Evolutionary conservation across 1,140 invertebrate species (phyloP).

Genomic region (Musca vetustissima): DNA sequence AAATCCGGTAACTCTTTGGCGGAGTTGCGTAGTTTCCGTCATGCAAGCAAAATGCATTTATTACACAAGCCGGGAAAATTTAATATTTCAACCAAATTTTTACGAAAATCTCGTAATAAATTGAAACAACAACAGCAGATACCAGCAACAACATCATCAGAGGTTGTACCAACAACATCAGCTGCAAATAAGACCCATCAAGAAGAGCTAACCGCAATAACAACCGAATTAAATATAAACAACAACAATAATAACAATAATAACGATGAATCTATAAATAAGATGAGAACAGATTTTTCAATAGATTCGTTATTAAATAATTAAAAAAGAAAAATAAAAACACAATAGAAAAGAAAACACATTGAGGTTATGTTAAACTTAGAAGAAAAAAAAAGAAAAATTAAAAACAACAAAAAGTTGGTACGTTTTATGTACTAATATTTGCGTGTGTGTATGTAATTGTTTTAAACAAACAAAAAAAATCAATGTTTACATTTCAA

Average conservation of each 20-base stretch:
- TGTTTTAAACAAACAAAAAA: too few relatives aligned
- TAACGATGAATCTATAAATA: conserved; percentile 51
- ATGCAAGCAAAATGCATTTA: background rate
- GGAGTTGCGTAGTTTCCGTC: conserved; percentile 4
- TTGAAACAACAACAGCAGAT: conserved; percentile 30
- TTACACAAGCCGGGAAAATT: conserved; percentile 42
- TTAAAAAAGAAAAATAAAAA: conserved; percentile 24
- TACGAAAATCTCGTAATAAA: conserved; percentile 51
- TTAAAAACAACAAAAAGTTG: background rate
- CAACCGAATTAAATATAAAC: background rate
- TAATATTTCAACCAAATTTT: conserved; percentile 53
- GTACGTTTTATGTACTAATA: conserved; percentile 13
- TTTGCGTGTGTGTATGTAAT: too few relatives aligned
- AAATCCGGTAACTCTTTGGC: background rate
- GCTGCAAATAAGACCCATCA: too few relatives aligned
- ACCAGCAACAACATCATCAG: conserved; percentile 10
- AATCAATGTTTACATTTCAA: too few relatives aligned
- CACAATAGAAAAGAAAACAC: background rate
- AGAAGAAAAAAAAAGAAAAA: too few relatives aligned
- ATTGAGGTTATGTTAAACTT: too few relatives aligned
- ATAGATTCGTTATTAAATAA: conserved; percentile 54
- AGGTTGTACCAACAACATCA: conserved; percentile 12
- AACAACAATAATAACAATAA: conserved; percentile 27
- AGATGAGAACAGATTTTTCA: conserved; percentile 54
- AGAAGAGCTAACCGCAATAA: too few relatives aligned